A percentile compares a stretch with the other conserved stretches of the same genome.
These are phyloP conservation scores for Ptychochromis oligacanthus DNA, from an alignment of 2,113 vertebrate genomes.

Conservation along the genomic window DNA sequence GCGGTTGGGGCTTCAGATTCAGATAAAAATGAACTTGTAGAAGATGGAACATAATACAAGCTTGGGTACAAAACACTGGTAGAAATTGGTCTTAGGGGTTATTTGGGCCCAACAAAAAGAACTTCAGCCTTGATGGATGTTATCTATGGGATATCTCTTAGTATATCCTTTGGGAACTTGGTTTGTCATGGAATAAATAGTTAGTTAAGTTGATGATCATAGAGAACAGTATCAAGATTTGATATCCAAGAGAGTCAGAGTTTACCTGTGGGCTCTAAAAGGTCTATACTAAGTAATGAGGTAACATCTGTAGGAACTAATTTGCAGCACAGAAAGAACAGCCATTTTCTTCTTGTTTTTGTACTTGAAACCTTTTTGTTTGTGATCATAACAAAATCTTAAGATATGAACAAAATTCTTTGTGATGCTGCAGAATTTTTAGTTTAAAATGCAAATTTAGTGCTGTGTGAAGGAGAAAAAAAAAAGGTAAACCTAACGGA, in stretches of 20 bases:
- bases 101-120: too few species aligned
- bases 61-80: too few species aligned
- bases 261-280: too few species aligned
- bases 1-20: background rate
- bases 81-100: too few species aligned
- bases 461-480: rapidly evolving
- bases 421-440: background rate
- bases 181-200: too few species aligned
- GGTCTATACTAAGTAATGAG: too few species aligned
- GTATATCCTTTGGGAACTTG: too few species aligned
- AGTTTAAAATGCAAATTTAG: background rate
- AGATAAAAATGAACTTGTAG: background rate
- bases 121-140: too few species aligned
- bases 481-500: background rate
- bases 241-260: background rate
- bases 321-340: background rate
- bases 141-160: too few species aligned
- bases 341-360: background rate
- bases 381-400: too few species aligned
- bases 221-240: background rate
- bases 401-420: too few species aligned
- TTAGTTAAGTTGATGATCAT: background rate
- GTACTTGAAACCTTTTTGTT: background rate
- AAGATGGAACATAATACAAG: background rate
- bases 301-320: background rate